Base-by-base conservation (phyloP, 1,140 invertebrate species). In the Trichonephila inaurata region DNA sequence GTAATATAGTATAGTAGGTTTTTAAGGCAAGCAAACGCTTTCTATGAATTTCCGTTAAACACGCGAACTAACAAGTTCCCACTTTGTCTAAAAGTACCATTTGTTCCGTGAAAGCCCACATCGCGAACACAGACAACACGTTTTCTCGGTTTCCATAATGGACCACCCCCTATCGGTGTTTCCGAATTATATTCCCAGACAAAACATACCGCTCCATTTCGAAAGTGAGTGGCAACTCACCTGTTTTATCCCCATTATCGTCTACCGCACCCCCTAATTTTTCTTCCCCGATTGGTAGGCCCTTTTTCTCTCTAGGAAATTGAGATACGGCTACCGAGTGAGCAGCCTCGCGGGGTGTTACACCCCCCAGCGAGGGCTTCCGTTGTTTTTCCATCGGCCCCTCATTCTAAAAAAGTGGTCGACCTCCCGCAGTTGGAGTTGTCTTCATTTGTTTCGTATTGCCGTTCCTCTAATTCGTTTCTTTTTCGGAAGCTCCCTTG, bases 391-490 rank as follows among this genome's bases (percentile, higher is more conserved):
- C 51, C 69, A 33, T 3, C 33, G 85, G 61, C 18, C 28, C 28
- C 33, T 33, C 85, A 16, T 28, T n/a, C 58, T 72, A 28, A 89
- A 89, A 89, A 21, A 19, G 19, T 28, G n/a, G 6, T 16, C n/a
- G 3, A 28, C 44, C 89, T 51, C 89, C 89, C n/a, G 28, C n/a
- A 19, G 51, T 12, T 58, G 44, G 21, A 90, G 69, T 90, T 90
- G 89, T 90, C 89, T 90, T 90, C 89, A 90, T 90, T 90, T 90
- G 89, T 90, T 90, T 90, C 89, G 69, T 69, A 81, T 90, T 24
- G 21, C 89, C 24, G 89, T 81, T 90, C 21, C 81, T 90, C 40
- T 69, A 44, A 81, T 58, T 90, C 64, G 64, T 19, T 40, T 21
- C 40, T 64, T 89, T 66, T 89, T 66, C 60, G 85, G 85, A 60